phyloP scores from a whole-genome alignment of 2,113 vertebrate genomes.

The Rousettus leschenaultii region DNA sequence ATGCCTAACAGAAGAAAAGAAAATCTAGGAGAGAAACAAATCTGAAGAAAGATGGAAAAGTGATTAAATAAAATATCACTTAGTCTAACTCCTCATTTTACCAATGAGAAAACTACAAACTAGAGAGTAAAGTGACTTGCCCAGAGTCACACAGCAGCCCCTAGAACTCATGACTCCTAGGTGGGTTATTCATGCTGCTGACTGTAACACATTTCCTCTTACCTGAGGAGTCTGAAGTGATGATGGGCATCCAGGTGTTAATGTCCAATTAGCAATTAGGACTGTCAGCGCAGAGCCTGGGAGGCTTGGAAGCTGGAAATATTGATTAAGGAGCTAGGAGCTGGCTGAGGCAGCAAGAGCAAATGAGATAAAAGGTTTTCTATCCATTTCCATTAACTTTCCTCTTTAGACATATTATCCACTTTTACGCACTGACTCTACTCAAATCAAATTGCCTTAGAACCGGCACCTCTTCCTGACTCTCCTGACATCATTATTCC shows the following conservation, averaged over 20 bases:
- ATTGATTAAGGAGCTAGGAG: slow-evolving; percentile 42
- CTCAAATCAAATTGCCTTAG: slow-evolving; percentile 44
- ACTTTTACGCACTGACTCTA: not conserved
- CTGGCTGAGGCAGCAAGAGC: not conserved
- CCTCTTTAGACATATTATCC: slow-evolving; percentile 46
- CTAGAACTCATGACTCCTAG: not conserved
- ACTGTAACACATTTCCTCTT: not conserved
- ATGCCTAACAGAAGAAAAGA: not conserved
- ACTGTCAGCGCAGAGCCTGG: not conserved
- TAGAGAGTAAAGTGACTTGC: not conserved
- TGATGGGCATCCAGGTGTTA: not conserved
- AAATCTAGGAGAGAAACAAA: not conserved
- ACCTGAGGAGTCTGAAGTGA: not conserved
- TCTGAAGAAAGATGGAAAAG: not conserved
- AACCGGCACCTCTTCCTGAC: not conserved
- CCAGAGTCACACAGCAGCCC: not conserved
- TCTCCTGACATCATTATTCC: not conserved
- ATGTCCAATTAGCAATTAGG: slow-evolving; percentile 31
- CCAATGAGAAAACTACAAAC: not conserved
- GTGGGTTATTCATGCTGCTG: not conserved
- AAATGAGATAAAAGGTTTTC: slow-evolving; percentile 63
- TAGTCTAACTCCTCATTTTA: not conserved
- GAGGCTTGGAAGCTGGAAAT: slow-evolving; percentile 26
- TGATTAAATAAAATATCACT: not conserved
- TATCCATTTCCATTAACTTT: slow-evolving; percentile 63